Evolutionary conservation across 1,140 invertebrate genomes (phyloP).

Genomic region (Solenopsis fugax): DNA sequence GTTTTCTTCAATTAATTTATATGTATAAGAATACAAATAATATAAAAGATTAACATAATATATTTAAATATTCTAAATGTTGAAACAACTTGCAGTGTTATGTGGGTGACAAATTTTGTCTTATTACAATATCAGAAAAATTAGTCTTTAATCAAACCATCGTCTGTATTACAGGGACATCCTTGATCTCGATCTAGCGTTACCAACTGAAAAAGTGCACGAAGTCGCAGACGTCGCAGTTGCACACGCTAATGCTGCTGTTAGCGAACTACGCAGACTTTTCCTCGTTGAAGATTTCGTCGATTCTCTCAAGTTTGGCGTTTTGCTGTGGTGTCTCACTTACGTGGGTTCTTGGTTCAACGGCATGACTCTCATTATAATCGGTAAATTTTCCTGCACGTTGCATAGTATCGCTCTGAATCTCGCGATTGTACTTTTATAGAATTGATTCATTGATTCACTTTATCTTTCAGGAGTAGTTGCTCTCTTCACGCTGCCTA

Average conservation of each 20-base stretch:
- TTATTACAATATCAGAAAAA: background rate
- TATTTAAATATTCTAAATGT: background rate
- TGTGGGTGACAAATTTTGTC: background rate
- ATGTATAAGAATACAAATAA: background rate
- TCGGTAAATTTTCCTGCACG: slow-evolving; percentile 89
- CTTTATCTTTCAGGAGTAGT: slow-evolving; percentile 92
- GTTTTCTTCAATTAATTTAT: background rate
- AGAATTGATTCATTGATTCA: slow-evolving; percentile 70
- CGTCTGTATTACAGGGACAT: slow-evolving; percentile 90
- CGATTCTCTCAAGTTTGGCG: slow-evolving; percentile 97
- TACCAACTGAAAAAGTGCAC: slow-evolving; percentile 96
- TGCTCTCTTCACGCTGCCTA: slow-evolving; percentile 97
- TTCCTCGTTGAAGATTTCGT: slow-evolving; percentile 98
- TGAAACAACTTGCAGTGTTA: background rate
- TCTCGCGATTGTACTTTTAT: background rate
- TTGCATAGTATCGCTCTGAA: background rate
- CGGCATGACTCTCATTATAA: slow-evolving; percentile 98
- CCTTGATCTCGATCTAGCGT: slow-evolving; percentile 94
- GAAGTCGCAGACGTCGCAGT: slow-evolving; percentile 94
- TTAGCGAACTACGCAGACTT: slow-evolving; percentile 94
- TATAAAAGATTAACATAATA: background rate
- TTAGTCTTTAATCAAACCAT: background rate
- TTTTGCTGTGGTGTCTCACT: slow-evolving; percentile 97
- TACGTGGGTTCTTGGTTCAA: slow-evolving; percentile 99
- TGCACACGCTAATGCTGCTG: slow-evolving; percentile 93